These are phyloP conservation scores for Tachina grossa DNA, from an alignment of 2,888 invertebrate genomes.

Conservation along the genomic window DNA sequence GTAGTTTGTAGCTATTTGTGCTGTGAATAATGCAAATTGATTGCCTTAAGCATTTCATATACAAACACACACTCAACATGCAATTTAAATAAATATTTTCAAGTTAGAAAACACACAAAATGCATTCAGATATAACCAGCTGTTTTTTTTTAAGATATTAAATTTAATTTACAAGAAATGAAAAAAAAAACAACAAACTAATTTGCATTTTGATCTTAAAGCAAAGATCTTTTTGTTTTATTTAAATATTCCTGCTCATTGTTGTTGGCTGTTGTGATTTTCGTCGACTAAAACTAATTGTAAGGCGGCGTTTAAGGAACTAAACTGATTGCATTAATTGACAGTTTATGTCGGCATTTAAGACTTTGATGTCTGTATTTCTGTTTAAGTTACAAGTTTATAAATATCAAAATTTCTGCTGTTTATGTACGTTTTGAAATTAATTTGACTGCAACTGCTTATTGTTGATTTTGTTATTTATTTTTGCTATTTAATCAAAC, in stretches of 20 bases:
- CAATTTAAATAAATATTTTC: constrained; percentile 56
- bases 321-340: constrained; percentile 59
- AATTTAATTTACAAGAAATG: constrained; percentile 26
- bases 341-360: constrained; percentile 65
- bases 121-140: constrained; percentile 31
- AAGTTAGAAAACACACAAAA: constrained; percentile 33
- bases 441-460: constrained; percentile 42
- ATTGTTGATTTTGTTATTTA: constrained; percentile 17
- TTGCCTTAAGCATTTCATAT: constrained; percentile 65
- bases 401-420: constrained; percentile 30
- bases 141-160: constrained; percentile 15
- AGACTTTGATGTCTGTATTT: constrained; percentile 60
- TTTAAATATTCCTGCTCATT: neutral
- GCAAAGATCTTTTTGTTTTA: constrained; percentile 52
- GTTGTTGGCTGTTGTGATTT: constrained; percentile 37
- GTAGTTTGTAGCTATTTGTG: constrained; percentile 42
- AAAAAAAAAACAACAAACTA: constrained; percentile 1
- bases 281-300: constrained; percentile 54
- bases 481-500: constrained; percentile 53
- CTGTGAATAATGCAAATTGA: constrained; percentile 72
- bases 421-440: constrained; percentile 42
- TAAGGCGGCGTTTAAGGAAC: constrained; percentile 61
- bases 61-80: constrained; percentile 39
- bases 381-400: neutral
- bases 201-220: constrained; percentile 66